Evolutionary conservation across 1,140 invertebrate species (phyloP), one percentile per base, ranked within the genome.

Genomic region (Drosophila hydei): DNA sequence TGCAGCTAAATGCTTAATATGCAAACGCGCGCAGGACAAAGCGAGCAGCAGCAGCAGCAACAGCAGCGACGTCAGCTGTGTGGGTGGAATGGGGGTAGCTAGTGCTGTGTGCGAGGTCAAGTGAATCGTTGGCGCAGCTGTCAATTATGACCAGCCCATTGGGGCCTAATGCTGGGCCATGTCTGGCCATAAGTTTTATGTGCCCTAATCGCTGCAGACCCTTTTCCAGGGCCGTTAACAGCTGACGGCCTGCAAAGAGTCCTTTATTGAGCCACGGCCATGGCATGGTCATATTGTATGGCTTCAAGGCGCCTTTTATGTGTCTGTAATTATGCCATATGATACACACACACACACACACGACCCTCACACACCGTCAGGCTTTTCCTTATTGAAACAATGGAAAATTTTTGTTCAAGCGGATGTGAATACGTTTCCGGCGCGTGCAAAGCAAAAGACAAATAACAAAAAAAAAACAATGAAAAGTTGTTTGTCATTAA

Each of bases 401-500:
- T 84, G 79, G 79, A 79, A 84, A 78, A 84, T 64, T 83, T 84
- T 40, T 40, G 38, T 14, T 68, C 61, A 72, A 83, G 75, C 75
- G 75, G 79, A 83, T 79, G 64, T 75, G 79, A 76, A 79, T 79
- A 84, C 72, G 84, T 83, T 84, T 84, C 79, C 79, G 75, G 75
- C 79, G 75, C 79, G 75, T 83, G 79, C 65, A 75, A 84, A 83
- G 71, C 67, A 67, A 68, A 54, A 73, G 72, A 65, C 54, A 75
- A 72, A 7, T 1, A 30, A 59, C 27, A 59, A 21, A 33, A 19
- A 7, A 72, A 65, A 75, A 60, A 79, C 80, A 79, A 84, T 85
- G 80, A 84, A 75, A 69, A 85, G 79, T 84, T 85, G 79, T 85
- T 79, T 85, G 79, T 85, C 79, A 84, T 84, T 84, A 85, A 79